A percentile compares a stretch with the other conserved stretches of the same genome.
Evolutionary conservation across 2,113 vertebrate species (phyloP).

Genomic region (Tinamus guttatus): DNA sequence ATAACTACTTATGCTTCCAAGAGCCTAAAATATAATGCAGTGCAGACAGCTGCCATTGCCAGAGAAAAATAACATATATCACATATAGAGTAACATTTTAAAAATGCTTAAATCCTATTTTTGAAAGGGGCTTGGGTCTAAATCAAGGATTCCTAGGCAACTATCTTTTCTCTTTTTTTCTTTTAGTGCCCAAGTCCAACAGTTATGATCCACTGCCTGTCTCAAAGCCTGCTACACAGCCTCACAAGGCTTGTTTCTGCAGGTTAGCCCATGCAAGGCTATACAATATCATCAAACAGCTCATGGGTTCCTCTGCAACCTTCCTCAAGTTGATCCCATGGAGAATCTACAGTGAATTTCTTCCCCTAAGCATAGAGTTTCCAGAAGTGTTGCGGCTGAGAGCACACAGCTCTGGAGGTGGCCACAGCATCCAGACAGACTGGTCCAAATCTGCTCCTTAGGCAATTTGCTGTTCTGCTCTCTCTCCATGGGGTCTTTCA

Average conservation of each 20-base stretch:
- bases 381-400: background rate
- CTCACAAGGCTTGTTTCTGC: background rate
- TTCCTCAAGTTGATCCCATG: background rate
- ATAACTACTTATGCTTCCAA: slow-evolving; percentile 24
- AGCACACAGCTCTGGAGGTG: fast-evolving
- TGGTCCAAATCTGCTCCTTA: background rate
- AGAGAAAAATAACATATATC: background rate
- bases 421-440: background rate
- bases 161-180: background rate
- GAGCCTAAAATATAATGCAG: slow-evolving; percentile 7
- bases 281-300: background rate
- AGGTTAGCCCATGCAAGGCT: background rate
- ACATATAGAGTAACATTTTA: background rate
- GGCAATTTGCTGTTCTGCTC: background rate
- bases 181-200: background rate
- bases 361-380: background rate
- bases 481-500: background rate
- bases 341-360: background rate
- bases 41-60: slow-evolving; percentile 12
- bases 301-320: fast-evolving
- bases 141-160: background rate
- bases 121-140: background rate
- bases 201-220: background rate
- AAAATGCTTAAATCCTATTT: background rate
- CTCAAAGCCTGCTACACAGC: background rate